A percentile compares a stretch with the other conserved stretches of the same genome.
Conservation (phyloP, 2,797 vertebrate species). For the Paguma larvata region DNA sequence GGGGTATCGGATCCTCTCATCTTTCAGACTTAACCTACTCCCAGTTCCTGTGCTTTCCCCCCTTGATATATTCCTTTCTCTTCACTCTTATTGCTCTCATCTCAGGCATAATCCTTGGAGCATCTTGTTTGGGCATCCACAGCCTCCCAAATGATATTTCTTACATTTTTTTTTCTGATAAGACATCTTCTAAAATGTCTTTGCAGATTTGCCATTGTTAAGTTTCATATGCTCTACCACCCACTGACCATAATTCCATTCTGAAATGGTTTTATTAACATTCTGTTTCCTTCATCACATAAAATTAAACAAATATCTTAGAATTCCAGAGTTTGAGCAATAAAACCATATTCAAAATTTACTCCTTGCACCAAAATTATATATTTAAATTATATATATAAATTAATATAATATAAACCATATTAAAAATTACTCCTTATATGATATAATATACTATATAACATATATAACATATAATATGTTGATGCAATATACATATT, state of each 20-base stretch:
- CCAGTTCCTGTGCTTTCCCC: background rate
- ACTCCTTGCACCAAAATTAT: background rate
- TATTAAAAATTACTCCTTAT: no score
- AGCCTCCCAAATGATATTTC: background rate
- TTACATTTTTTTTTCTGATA: background rate
- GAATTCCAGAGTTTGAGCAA: background rate
- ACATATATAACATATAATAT: background rate
- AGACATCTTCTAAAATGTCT: background rate
- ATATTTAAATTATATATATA: background rate
- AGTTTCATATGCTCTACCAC: background rate
- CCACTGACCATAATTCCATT: background rate
- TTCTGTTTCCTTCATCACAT: background rate
- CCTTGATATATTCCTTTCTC: background rate
- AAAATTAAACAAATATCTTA: background rate
- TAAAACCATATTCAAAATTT: background rate
- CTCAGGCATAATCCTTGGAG: background rate
- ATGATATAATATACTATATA: no score
- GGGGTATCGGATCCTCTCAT: background rate
- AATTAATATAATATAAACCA: no score
- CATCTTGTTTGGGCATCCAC: no score
- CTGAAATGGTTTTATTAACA: background rate
- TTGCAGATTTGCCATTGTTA: background rate
- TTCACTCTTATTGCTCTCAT: background rate
- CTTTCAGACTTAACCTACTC: background rate
- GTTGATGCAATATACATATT: no score